Conservation (phyloP, 2,888 invertebrate species). For the Eristalinus sepulchralis region DNA sequence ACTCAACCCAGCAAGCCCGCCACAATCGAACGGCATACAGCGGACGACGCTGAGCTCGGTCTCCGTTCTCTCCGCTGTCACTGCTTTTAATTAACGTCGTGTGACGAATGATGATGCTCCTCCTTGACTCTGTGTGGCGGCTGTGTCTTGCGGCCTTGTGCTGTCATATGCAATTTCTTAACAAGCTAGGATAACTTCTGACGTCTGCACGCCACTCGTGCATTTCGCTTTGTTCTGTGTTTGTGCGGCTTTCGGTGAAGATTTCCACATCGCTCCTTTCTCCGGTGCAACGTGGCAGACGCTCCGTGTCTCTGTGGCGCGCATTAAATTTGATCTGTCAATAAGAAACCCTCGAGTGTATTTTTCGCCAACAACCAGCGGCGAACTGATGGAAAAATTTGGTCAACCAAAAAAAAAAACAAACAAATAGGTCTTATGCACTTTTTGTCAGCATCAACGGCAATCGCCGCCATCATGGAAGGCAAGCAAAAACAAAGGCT, state of each 20-base stretch:
- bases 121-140: slow-evolving; percentile 27
- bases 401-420: neutral
- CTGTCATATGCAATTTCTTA: slow-evolving; percentile 65
- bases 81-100: slow-evolving; percentile 69
- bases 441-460: slow-evolving; percentile 50
- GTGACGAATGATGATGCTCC: slow-evolving; percentile 50
- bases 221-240: slow-evolving; percentile 5
- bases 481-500: slow-evolving; percentile 11
- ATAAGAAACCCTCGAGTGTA: slow-evolving; percentile 68
- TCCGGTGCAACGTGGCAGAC: slow-evolving; percentile 29
- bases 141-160: slow-evolving; percentile 52
- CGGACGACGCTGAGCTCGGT: slow-evolving; percentile 2
- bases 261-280: neutral
- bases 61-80: slow-evolving; percentile 21
- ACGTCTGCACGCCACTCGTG: slow-evolving; percentile 29
- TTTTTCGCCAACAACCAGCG: slow-evolving; percentile 28
- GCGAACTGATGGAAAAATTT: neutral
- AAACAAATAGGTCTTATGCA: slow-evolving; percentile 39
- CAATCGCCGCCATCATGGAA: slow-evolving; percentile 31
- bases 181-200: slow-evolving; percentile 50
- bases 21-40: neutral
- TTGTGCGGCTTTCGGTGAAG: neutral
- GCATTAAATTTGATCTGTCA: slow-evolving; percentile 69
- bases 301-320: slow-evolving; percentile 15
- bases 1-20: slow-evolving; percentile 10